Evolutionary conservation across 2,888 invertebrate genomes (phyloP).

Genomic region (Embidobia sp.): DNA sequence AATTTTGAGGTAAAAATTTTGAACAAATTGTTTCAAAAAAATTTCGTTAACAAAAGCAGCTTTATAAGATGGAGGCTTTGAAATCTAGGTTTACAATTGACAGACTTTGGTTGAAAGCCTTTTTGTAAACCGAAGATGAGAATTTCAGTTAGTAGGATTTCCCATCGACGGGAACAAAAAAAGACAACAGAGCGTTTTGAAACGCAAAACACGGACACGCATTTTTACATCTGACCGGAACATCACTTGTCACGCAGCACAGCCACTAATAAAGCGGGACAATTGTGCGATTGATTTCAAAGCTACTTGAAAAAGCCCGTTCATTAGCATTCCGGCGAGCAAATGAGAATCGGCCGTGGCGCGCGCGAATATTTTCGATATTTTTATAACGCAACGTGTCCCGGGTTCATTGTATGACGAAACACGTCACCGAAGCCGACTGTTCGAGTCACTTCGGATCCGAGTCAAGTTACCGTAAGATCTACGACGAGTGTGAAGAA

Average conservation of each 20-base stretch:
- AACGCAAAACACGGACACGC: too few relatives aligned
- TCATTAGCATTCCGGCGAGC: constrained; percentile 25
- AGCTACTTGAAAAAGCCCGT: constrained; percentile 11
- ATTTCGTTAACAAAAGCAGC: too few relatives aligned
- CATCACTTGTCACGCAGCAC: background rate
- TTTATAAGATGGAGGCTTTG: too few relatives aligned
- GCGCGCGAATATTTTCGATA: constrained; percentile 38
- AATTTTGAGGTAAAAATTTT: too few relatives aligned
- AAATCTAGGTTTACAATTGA: too few relatives aligned
- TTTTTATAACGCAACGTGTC: constrained; percentile 46
- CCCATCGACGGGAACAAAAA: too few relatives aligned
- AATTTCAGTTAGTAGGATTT: too few relatives aligned
- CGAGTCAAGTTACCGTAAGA: constrained; percentile 63
- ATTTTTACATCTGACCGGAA: background rate
- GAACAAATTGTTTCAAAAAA: too few relatives aligned
- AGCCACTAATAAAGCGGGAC: constrained; percentile 23
- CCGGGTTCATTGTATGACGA: constrained; percentile 56
- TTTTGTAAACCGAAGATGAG: too few relatives aligned
- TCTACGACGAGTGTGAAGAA: constrained; percentile 63
- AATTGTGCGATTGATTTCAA: constrained; percentile 31
- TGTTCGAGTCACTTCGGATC: constrained; percentile 52
- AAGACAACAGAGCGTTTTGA: background rate
- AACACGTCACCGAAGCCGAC: constrained; percentile 53
- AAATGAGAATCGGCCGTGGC: constrained; percentile 22
- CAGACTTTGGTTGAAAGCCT: too few relatives aligned